Percentiles rank a stretch among this genome's conserved stretches.
Evolutionary conservation across 1,140 invertebrate species (phyloP).

Genomic region (Idris sp.): DNA sequence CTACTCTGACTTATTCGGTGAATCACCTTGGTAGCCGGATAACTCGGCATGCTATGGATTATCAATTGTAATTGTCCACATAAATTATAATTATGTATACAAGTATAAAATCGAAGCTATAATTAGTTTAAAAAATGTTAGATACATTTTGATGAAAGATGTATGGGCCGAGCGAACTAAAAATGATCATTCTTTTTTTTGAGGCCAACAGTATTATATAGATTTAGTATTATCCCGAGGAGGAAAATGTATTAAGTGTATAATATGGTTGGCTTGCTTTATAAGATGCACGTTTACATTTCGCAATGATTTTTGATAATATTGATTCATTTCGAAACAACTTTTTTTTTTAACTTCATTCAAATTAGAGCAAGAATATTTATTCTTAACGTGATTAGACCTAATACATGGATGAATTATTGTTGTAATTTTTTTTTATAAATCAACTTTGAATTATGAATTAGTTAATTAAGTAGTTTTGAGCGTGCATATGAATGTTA

Average conservation of each 20-base stretch:
- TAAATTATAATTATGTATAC: slow-evolving; percentile 51
- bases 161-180: slow-evolving; percentile 3
- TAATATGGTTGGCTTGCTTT: slow-evolving; percentile 13
- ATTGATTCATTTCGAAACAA: slow-evolving; percentile 23
- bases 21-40: slow-evolving; percentile 56
- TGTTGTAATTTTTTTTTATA: too few relatives aligned
- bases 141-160: slow-evolving; percentile 18
- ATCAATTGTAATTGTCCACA: slow-evolving; percentile 40
- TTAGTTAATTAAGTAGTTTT: too few relatives aligned
- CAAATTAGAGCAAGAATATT: too few relatives aligned
- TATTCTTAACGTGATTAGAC: too few relatives aligned
- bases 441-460: too few relatives aligned
- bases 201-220: slow-evolving; percentile 20
- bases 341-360: slow-evolving; percentile 13
- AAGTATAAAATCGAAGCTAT: slow-evolving; percentile 24
- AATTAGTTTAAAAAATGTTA: slow-evolving; percentile 23
- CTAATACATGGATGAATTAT: too few relatives aligned
- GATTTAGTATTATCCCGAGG: slow-evolving; percentile 22
- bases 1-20: slow-evolving; percentile 62
- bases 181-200: too few relatives aligned
- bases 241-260: slow-evolving; percentile 11
- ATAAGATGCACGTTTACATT: slow-evolving; percentile 26
- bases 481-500: too few relatives aligned
- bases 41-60: slow-evolving; percentile 54
- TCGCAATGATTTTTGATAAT: slow-evolving; percentile 24